Percentiles rank a stretch among this genome's conserved stretches.
These are phyloP conservation scores for Drosophila peninsularis DNA, from an alignment of 2,888 invertebrate species.

Conservation along the genomic window DNA sequence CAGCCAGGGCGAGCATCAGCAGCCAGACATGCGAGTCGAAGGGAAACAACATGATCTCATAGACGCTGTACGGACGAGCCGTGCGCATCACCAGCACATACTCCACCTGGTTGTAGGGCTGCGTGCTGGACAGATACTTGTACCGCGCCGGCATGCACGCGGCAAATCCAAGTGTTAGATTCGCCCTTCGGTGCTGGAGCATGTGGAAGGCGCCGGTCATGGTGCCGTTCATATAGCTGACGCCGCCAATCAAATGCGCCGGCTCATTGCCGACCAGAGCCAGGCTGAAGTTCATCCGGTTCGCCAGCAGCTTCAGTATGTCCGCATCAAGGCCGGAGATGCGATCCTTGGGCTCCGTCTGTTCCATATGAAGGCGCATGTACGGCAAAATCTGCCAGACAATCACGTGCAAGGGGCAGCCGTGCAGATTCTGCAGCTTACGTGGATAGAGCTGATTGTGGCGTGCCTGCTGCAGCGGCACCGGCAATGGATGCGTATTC, in stretches of 20 bases:
- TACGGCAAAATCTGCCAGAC: slow-evolving; percentile 64
- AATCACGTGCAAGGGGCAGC: slow-evolving; percentile 67
- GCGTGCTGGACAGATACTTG: slow-evolving; percentile 38
- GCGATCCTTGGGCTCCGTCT: background rate
- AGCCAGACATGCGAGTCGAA: slow-evolving; percentile 46
- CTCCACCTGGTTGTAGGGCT: slow-evolving; percentile 50
- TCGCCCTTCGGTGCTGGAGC: slow-evolving; percentile 51
- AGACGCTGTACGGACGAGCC: slow-evolving; percentile 40
- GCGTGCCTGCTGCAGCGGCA: background rate
- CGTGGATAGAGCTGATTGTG: slow-evolving; percentile 43
- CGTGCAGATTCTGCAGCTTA: slow-evolving; percentile 66
- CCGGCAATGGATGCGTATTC: slow-evolving; percentile 26
- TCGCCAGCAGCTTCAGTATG: slow-evolving; percentile 48
- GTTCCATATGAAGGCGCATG: slow-evolving; percentile 28
- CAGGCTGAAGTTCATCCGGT: slow-evolving; percentile 57
- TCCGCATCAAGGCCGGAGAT: slow-evolving; percentile 55
- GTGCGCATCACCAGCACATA: slow-evolving; percentile 48
- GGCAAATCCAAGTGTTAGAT: slow-evolving; percentile 58
- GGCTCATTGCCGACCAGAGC: slow-evolving; percentile 56
- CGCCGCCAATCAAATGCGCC: slow-evolving; percentile 45
- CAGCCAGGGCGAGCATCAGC: slow-evolving; percentile 21
- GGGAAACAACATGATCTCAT: slow-evolving; percentile 67
- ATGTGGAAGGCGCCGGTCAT: slow-evolving; percentile 57
- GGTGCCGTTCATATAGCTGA: slow-evolving; percentile 51
- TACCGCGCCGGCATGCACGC: slow-evolving; percentile 51